phyloP scores from a whole-genome alignment of 2,797 vertebrate species.

The Glyptemys insculpta region DNA sequence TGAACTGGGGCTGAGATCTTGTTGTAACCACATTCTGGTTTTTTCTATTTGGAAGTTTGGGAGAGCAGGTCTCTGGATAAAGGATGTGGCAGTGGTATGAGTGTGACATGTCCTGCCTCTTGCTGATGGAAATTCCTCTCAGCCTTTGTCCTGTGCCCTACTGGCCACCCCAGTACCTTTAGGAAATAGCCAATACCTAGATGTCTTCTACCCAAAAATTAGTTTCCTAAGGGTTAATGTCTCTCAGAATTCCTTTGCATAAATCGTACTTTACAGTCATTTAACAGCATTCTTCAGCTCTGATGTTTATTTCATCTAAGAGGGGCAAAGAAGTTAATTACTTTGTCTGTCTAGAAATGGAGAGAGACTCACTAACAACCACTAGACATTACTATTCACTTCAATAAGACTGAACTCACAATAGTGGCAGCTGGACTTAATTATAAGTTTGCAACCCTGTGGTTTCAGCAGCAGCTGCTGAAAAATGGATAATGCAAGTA shows the following conservation, averaged over 20 bases:
- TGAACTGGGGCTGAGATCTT: background rate
- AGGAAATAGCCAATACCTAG: background rate
- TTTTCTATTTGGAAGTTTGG: background rate
- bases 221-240: conserved; percentile 42
- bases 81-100: background rate
- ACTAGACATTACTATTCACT: conserved; percentile 73
- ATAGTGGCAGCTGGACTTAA: conserved; percentile 83
- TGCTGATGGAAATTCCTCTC: background rate
- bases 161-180: background rate
- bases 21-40: background rate
- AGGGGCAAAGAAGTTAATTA: conserved; percentile 83
- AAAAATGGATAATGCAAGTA: conserved; percentile 79
- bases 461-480: conserved; percentile 82
- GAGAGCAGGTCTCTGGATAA: background rate
- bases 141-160: background rate
- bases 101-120: background rate
- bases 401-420: conserved; percentile 74
- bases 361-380: conserved; percentile 72
- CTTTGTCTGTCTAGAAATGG: conserved; percentile 78
- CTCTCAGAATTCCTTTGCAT: conserved; percentile 29
- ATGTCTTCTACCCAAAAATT: background rate
- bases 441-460: conserved; percentile 80
- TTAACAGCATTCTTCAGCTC: conserved; percentile 71
- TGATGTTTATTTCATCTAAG: conserved; percentile 74
- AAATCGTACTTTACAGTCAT: conserved; percentile 62